Conservation (phyloP, 2,888 invertebrate genomes). For the Drosophila nigritarsus region DNA sequence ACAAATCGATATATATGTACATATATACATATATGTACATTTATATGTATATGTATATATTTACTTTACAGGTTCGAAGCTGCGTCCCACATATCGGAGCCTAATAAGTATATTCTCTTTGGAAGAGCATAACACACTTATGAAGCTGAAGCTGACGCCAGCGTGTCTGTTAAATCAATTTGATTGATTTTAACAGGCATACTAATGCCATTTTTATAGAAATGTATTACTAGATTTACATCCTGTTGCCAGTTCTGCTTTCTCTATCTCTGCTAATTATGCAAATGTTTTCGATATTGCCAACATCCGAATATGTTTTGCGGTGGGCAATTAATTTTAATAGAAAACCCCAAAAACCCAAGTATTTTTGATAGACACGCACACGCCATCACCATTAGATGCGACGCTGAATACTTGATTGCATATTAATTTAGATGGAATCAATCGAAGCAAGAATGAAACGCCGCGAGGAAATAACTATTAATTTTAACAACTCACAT, state of each 20-base stretch:
- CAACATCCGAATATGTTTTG: constrained; percentile 36
- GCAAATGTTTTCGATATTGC: constrained; percentile 52
- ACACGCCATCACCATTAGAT: constrained; percentile 62
- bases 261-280: constrained; percentile 47
- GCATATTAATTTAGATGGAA: constrained; percentile 69
- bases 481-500: constrained; percentile 66
- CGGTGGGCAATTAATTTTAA: constrained; percentile 58
- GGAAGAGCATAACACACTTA: constrained; percentile 16
- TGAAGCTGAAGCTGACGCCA: constrained; percentile 55
- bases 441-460: constrained; percentile 35
- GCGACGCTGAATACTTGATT: constrained; percentile 72
- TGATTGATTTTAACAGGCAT: constrained; percentile 32
- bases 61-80: not conserved
- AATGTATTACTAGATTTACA: constrained; percentile 15
- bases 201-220: constrained; percentile 22
- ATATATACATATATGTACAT: not conserved
- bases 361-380: constrained; percentile 43
- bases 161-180: constrained; percentile 58
- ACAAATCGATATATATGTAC: not conserved
- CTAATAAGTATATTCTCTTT: not conserved
- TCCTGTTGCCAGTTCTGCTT: constrained; percentile 32
- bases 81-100: not conserved
- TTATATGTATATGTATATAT: not conserved
- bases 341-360: constrained; percentile 21
- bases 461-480: constrained; percentile 30